Base-by-base conservation (phyloP, 2,797 vertebrate species). In the Zenarchopterus dispar region DNA sequence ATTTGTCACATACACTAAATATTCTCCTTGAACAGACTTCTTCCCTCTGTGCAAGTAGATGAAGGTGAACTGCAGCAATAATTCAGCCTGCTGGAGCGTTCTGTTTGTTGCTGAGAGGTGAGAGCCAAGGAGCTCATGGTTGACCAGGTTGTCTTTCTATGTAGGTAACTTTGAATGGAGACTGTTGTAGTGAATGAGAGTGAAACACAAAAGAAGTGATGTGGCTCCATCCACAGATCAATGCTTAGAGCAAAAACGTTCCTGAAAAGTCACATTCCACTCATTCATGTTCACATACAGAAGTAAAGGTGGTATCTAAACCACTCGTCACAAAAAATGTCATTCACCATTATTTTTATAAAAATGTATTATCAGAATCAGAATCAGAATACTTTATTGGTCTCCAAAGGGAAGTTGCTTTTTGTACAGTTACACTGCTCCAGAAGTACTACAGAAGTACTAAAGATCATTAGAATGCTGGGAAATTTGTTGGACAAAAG, bases 51-150 rank as follows among this genome's bases (percentile, higher is more conserved):
- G 50, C 16, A 60, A 76, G 67, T 8, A 56, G 47, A 73, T 48
- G 71, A 61, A 81, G 62, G 41, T 64, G 71, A 65, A 79, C 70
- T 75, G 79, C 88, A 87, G 88, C 91, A 81, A 87, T 71, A 87
- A 84, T 88, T 92, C 87, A 81, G 72, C 84, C 78, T 86, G 65
- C 69, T 50, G 47, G 61, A 65, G 51, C 52, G 31, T 62, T 51
- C 11, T 51, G 74, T 67, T 67, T 58, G 58, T 70, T 58, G 46
- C 2, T 26, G 45, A 62, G 60, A 60, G 50, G 49, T 48, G 22
- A 28, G 62, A 58, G 63, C 42, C 4, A 26, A 73, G n/a, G 64
- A 72, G 53, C 44, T 55, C 17, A 11, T 47, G 51, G 63, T 6
- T 43, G 31, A 18, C 42, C 46, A 50, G 55, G 45, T 42, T 46